Evolutionary conservation across 2,888 invertebrate genomes (phyloP), one percentile per base, ranked within the genome.

Genomic region (Pycnomerus fuliginosus): DNA sequence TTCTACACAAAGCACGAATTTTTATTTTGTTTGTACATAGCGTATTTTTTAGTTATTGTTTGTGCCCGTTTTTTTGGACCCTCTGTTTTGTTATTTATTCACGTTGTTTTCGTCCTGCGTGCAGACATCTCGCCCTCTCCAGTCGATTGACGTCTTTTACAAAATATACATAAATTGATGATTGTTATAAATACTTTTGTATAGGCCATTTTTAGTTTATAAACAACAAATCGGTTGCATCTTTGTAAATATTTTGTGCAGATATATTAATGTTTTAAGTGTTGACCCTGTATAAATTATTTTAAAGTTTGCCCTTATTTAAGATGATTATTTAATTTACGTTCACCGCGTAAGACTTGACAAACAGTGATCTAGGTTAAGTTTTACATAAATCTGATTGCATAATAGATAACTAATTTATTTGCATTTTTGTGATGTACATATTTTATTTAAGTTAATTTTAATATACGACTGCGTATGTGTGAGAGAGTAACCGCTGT

Each of bases 341-440:
- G 61, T 61, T 56, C 54, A 60, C 66, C 58, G 60, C 64, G 64
- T 66, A 69, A 69, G 67, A 67, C 67, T 67, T 68, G 64, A 68
- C 59, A 64, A 67, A 62, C 67, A 69, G 69, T 70, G 70, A 69
- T 70, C 57, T 69, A 68, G 68, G 58, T 63, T 68, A 68, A 67
- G 65, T 68, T 67, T 63, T 62, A 55, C 60, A 53, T 57, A 52
- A 52, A 33, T 49, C 41, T 47, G 7, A 25, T 20, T 20, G 20
- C 38, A 55, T 58, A 55, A 58, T 60, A 52, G 55, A 60, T 60
- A 64, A 58, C 55, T 65, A 64, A 64, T 67, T 66, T 65, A 66
- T 67, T 67, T 62, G 53, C 43, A 50, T 40, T 57, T 61, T 65
- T 69, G 68, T 69, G 69, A 69, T 70, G 68, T 70, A 68, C 46